Conservation (phyloP, 2,888 invertebrate genomes). For the Hyppa rectilinea region DNA sequence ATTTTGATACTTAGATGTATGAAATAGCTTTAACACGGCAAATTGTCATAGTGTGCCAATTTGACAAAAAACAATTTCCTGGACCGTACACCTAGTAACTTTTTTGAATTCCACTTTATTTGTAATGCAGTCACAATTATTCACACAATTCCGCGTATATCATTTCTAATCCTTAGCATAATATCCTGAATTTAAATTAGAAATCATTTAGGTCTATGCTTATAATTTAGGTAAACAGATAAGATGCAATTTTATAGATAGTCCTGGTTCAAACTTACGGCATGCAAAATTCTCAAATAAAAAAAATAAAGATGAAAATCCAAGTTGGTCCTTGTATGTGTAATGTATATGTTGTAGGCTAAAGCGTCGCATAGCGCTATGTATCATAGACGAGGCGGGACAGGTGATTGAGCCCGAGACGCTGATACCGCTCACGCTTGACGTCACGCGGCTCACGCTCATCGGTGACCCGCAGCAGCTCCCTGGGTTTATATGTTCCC, state of each 20-base stretch:
- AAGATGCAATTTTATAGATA: background rate
- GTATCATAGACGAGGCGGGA: slow-evolving; percentile 97
- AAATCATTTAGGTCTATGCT: background rate
- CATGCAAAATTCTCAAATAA: background rate
- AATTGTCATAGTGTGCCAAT: background rate
- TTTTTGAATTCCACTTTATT: too few species aligned
- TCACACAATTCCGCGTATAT: background rate
- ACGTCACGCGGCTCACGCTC: slow-evolving; percentile 94
- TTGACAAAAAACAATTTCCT: background rate
- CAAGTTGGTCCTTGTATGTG: background rate
- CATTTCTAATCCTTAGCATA: background rate
- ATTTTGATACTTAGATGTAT: too few species aligned
- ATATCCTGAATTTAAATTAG: background rate
- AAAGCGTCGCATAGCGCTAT: slow-evolving; percentile 90
- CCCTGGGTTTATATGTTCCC: slow-evolving; percentile 94
- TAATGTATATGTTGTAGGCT: slow-evolving; percentile 70
- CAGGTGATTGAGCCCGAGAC: slow-evolving; percentile 96
- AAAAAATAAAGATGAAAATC: too few species aligned
- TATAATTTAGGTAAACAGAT: background rate
- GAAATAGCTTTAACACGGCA: background rate
- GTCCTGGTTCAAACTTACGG: too few species aligned
- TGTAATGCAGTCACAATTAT: background rate
- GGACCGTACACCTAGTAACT: background rate
- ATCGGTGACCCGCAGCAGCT: slow-evolving; percentile 97
- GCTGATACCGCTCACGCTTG: slow-evolving; percentile 94